These are phyloP conservation scores for Salvelinus alpinus DNA, from an alignment of 2,113 vertebrate species.

Conservation along the genomic window DNA sequence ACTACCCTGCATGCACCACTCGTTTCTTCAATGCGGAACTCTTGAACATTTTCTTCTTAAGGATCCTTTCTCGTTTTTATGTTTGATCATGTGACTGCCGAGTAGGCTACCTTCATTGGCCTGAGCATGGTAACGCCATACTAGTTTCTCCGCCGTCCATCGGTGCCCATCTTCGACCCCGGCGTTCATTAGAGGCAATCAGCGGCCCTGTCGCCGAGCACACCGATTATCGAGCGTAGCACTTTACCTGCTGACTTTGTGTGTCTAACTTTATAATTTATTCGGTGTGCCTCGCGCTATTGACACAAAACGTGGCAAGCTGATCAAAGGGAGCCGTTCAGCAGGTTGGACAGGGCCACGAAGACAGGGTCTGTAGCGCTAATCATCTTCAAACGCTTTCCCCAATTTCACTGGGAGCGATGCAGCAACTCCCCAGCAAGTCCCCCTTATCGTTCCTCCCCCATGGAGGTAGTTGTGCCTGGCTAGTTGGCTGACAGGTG, in stretches of 20 bases:
- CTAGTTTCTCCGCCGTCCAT: constrained; percentile 33
- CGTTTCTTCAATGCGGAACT: background rate
- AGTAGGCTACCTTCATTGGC: constrained; percentile 19
- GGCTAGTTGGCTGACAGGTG: constrained; percentile 78
- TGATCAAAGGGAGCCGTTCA: constrained; percentile 78
- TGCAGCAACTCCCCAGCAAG: constrained; percentile 67
- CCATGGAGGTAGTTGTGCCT: constrained; percentile 74
- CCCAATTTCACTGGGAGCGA: constrained; percentile 70
- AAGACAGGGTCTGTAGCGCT: constrained; percentile 78
- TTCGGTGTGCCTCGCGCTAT: constrained; percentile 69
- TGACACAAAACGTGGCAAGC: constrained; percentile 65
- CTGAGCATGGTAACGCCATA: constrained; percentile 32
- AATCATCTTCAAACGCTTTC: constrained; percentile 78
- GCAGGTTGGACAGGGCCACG: constrained; percentile 74
- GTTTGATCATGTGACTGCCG: constrained; percentile 3
- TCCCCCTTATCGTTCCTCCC: constrained; percentile 56
- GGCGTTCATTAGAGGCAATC: constrained; percentile 64
- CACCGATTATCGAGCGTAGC: constrained; percentile 57
- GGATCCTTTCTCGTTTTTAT: background rate
- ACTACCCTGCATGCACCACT: background rate
- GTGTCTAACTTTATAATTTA: constrained; percentile 76
- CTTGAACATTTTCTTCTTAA: background rate
- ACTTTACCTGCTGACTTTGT: constrained; percentile 77
- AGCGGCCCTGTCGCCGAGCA: constrained; percentile 38
- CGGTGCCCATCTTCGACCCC: constrained; percentile 45